Base-by-base conservation (phyloP, 2,113 vertebrate genomes). In the Pangasianodon gigas region DNA sequence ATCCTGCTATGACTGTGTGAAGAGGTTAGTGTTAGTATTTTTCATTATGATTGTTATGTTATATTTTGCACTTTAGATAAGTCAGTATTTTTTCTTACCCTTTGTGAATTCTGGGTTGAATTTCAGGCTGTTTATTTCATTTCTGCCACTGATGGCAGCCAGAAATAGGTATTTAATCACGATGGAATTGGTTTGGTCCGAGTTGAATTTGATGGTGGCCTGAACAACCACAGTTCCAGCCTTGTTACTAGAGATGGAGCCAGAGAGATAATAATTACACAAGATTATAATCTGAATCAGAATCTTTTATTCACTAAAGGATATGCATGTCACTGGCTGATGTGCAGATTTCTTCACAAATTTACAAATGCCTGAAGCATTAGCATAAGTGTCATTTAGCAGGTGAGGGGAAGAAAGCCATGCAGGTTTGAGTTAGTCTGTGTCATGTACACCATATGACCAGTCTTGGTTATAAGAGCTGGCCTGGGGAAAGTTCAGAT, bases 191-290 rank as follows among this genome's bases (percentile, higher is more conserved):
- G 93, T 92, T 0, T 0, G 1, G 0, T 0, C 0, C 0, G 87
- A 88, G 26, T 89, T 1, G 75, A 95, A 95, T 37, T 87, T 4
- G 6, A 94, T 0, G 58, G 26, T 90, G 58, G 85, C 1, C 48
- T 87, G 88, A 44, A 93, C 94, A 0, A 94, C 90, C 32, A 94
- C 91, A 52, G 94, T 91, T 87, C 91, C 93, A 14, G 69, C 37
- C 0, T 93, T 94, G 90, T 62, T 54, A 90, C 91, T 19, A 65
- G 84, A 88, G 48, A 5, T 37, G 79, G 51, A 92, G 41, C 24
- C 58, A 67, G 13, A 26, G 13, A 65, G 46, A 46, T 21, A 16
- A 44, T 0, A 56, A 44, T 37, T 19, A 10, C 6, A 11, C 11
- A 56, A 26, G 86, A 24, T 24, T 41, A 6, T 71, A 71, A 71